Conservation (phyloP, 1,140 invertebrate genomes). For the roundworm (Caenorhabditis elegans) region WBcel235 BX284602.5:5664501-5665000, state of each 20-base stretch:
- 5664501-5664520: neutral
- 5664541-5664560: neutral
- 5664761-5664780: constrained; percentile 29
- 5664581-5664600: neutral
- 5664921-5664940: neutral
- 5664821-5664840: neutral
- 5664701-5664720: constrained; percentile 18
- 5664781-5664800: neutral
- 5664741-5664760: neutral
- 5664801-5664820: neutral
- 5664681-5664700: neutral
- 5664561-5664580: too few relatives aligned
- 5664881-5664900: neutral
- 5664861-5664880: neutral
- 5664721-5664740: neutral
- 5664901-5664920: constrained; percentile 16
- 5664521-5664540: neutral
- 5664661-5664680: too few relatives aligned
- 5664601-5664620: neutral
- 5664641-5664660: too few relatives aligned
- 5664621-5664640: neutral
- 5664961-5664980: too few relatives aligned
- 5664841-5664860: neutral
- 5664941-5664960: neutral
- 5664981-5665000: neutral